Percentiles rank a stretch among this genome's conserved stretches.
Evolutionary conservation across 1,140 invertebrate species (phyloP).

Genomic region (Bacillus rossius): DNA sequence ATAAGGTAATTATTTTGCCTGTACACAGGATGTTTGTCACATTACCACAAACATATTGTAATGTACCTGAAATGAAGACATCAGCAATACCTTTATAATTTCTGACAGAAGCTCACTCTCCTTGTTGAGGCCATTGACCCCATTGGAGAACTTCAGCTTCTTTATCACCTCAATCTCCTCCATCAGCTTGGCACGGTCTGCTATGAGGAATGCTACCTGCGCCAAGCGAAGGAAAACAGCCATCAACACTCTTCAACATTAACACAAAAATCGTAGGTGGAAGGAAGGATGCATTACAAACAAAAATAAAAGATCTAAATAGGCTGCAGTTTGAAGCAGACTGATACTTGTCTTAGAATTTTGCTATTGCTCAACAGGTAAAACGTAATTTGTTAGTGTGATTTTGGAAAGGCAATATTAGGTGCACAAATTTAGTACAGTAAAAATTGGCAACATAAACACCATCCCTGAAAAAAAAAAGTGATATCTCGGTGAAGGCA

Average conservation of each 20-base stretch:
- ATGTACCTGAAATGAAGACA: background rate
- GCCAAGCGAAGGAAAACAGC: conserved; percentile 9
- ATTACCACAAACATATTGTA: background rate
- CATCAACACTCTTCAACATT: background rate
- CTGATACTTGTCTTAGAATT: too few species aligned
- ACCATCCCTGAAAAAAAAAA: too few species aligned
- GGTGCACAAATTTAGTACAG: too few species aligned
- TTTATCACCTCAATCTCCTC: conserved; percentile 34
- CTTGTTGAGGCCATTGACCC: conserved; percentile 22
- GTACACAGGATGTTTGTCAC: too few species aligned
- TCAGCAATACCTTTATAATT: conserved; percentile 28
- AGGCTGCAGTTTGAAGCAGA: background rate
- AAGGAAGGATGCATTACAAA: background rate
- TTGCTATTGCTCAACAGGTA: too few species aligned
- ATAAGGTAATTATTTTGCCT: too few species aligned
- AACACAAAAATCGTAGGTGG: background rate
- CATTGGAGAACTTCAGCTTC: conserved; percentile 26
- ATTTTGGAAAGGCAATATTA: too few species aligned
- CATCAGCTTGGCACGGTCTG: conserved; percentile 29
- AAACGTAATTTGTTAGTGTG: too few species aligned
- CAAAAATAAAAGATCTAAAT: background rate
- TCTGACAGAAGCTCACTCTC: conserved; percentile 31
- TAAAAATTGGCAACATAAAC: too few species aligned
- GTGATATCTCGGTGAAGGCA: too few species aligned
- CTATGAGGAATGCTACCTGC: conserved; percentile 34